phyloP scores from a whole-genome alignment of 2,797 vertebrate genomes.

The Characodon lateralis region DNA sequence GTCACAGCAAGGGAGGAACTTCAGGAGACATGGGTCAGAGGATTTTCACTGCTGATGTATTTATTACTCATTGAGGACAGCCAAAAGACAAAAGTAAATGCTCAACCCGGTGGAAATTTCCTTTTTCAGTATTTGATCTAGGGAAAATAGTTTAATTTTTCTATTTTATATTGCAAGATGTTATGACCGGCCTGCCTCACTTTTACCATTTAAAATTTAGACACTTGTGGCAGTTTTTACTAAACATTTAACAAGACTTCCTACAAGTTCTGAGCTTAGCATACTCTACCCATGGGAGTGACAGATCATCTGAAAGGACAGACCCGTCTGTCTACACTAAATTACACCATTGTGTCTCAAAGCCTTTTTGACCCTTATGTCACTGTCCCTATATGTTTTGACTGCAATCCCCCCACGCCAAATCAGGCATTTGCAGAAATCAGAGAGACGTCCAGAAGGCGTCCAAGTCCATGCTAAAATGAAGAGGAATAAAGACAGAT shows the following conservation, averaged over 20 bases:
- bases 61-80: slow-evolving; percentile 51
- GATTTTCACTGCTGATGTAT: slow-evolving; percentile 40
- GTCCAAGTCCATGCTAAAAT: not conserved
- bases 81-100: slow-evolving; percentile 9
- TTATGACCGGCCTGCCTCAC: not conserved
- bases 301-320: not conserved
- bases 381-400: not conserved
- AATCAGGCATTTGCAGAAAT: not conserved
- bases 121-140: not conserved
- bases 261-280: not conserved
- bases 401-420: not conserved
- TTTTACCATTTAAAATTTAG: not conserved
- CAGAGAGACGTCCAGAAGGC: not conserved
- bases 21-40: slow-evolving; percentile 59
- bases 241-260: not conserved
- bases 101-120: slow-evolving; percentile 25
- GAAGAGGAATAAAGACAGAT: not conserved
- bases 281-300: not conserved
- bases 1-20: slow-evolving; percentile 26
- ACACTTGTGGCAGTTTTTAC: too few species aligned
- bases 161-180: not conserved
- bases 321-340: not conserved
- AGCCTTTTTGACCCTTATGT: not conserved
- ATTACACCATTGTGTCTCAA: not conserved
- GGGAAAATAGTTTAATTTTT: not conserved